Conservation (phyloP, 2,113 vertebrate genomes). For the Phalacrocorax carbo region DNA sequence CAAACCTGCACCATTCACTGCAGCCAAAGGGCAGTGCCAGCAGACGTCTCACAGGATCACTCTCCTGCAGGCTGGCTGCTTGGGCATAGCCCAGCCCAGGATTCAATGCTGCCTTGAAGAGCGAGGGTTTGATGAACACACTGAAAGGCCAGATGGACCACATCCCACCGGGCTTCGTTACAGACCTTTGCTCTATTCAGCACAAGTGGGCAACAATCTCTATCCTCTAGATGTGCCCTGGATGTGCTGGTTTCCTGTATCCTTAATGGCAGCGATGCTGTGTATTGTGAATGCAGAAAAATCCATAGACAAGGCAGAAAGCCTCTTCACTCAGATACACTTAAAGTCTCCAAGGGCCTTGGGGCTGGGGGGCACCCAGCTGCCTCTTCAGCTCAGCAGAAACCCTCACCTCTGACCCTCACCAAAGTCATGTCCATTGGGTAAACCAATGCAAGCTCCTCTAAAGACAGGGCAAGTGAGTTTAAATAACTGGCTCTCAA, state of each 20-base stretch:
- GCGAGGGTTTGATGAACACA: not conserved
- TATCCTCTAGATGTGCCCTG: not conserved
- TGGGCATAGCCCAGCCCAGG: not conserved
- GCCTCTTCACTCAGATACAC: not conserved
- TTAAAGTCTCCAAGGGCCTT: not conserved
- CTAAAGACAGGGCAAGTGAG: not conserved
- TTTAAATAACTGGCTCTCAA: not conserved
- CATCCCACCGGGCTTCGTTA: not conserved
- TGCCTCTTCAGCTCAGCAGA: not conserved
- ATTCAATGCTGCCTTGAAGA: not conserved
- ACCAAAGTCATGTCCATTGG: not conserved
- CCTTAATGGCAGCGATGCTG: not conserved
- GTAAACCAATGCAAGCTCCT: not conserved
- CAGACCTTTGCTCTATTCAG: constrained; percentile 22
- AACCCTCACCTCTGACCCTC: not conserved
- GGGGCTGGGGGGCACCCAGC: not conserved
- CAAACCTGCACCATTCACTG: not conserved
- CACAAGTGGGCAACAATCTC: not conserved
- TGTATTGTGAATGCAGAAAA: constrained; percentile 2
- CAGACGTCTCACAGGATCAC: not conserved
- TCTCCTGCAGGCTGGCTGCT: not conserved
- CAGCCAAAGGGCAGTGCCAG: not conserved
- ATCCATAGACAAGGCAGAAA: not conserved
- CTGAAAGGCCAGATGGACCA: not conserved
- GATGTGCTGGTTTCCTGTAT: not conserved